Conservation (phyloP, 2,113 vertebrate species). For the Phylloscopus whistleri region DNA sequence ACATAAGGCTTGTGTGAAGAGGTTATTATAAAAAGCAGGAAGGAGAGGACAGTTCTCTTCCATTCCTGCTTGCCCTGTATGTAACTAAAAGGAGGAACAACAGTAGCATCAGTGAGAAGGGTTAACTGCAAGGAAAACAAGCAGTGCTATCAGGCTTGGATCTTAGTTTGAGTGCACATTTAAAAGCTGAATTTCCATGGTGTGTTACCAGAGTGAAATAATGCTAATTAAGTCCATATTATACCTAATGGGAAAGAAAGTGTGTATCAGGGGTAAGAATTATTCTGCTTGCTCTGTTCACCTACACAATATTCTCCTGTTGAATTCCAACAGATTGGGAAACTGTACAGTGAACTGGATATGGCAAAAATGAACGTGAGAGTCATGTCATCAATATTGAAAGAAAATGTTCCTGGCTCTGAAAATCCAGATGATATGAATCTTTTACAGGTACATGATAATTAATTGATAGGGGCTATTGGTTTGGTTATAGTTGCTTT, state of each 20-base stretch:
- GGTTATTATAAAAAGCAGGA: neutral
- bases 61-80: neutral
- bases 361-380: constrained; percentile 77
- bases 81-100: neutral
- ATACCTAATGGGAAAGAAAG: neutral
- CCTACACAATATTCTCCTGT: neutral
- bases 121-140: neutral
- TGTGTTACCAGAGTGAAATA: neutral
- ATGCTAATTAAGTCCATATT: neutral
- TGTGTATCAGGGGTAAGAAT: neutral
- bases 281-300: neutral
- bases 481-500: neutral
- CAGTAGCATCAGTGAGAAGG: neutral
- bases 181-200: neutral
- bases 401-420: constrained; percentile 73
- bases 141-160: neutral
- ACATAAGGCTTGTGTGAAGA: neutral
- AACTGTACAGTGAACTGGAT: constrained; percentile 79
- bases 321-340: constrained; percentile 70
- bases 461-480: neutral
- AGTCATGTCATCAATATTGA: constrained; percentile 78
- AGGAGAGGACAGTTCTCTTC: neutral
- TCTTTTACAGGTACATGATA: constrained; percentile 71
- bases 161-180: neutral
- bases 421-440: constrained; percentile 72